Evolutionary conservation across 2,797 vertebrate genomes (phyloP).

Genomic region (Rhabdomys pumilio): DNA sequence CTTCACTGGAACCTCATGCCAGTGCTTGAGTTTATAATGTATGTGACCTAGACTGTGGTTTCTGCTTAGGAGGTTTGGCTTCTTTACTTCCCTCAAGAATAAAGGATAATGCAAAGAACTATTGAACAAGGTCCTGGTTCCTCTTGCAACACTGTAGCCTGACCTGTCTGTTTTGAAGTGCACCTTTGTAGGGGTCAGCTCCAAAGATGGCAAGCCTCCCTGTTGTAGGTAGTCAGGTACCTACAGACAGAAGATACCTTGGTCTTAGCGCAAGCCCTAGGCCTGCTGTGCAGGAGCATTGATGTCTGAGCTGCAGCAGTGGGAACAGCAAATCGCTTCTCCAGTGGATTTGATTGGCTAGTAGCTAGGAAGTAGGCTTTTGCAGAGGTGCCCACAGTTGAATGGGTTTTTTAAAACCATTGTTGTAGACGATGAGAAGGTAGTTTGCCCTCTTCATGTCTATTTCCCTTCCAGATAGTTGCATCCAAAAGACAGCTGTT

Average conservation of each 20-base stretch:
- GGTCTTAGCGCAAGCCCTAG: neutral
- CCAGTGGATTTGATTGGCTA: constrained; percentile 60
- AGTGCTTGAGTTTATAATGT: constrained; percentile 69
- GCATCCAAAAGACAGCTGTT: constrained; percentile 79
- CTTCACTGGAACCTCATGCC: constrained; percentile 54
- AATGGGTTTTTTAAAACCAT: constrained; percentile 33
- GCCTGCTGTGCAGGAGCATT: neutral
- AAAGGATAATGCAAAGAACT: constrained; percentile 75
- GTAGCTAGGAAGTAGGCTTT: constrained; percentile 76
- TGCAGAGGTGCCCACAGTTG: constrained; percentile 38
- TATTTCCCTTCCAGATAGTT: constrained; percentile 81
- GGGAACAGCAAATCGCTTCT: constrained; percentile 20
- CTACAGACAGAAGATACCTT: neutral
- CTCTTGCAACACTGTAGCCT: constrained; percentile 52
- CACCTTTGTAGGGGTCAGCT: constrained; percentile 31
- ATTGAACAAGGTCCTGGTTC: constrained; percentile 64
- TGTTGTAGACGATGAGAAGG: constrained; percentile 76
- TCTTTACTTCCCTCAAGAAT: constrained; percentile 59
- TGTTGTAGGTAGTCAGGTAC: neutral
- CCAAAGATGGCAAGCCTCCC: neutral
- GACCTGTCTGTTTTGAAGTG: constrained; percentile 22
- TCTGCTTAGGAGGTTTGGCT: neutral
- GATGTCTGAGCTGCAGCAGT: constrained; percentile 70
- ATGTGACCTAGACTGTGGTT: constrained; percentile 61
- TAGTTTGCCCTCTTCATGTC: constrained; percentile 73